A percentile compares a stretch with the other conserved stretches of the same genome.
Conservation (phyloP, 2,888 invertebrate genomes). For the Drosophila ezoana region DNA sequence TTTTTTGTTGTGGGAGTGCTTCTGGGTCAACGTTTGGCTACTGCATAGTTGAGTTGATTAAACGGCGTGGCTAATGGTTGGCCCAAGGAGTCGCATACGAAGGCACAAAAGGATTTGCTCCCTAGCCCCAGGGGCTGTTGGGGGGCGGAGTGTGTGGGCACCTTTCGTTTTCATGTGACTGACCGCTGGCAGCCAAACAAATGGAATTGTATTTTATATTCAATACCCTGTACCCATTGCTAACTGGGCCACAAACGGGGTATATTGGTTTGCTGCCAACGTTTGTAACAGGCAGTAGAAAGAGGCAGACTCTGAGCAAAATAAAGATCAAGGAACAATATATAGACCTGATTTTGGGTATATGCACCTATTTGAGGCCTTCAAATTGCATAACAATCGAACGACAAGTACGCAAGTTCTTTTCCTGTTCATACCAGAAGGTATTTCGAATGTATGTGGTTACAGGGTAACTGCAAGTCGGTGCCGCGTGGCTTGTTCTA, state of each 20-base stretch:
- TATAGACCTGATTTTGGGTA: no score
- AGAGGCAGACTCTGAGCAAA: no score
- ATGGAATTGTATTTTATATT: slow-evolving; percentile 30
- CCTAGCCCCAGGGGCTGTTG: slow-evolving; percentile 1
- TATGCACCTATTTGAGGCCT: no score
- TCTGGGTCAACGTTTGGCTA: slow-evolving; percentile 48
- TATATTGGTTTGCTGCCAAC: neutral
- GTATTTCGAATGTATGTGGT: no score
- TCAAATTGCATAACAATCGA: no score
- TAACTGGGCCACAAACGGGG: neutral
- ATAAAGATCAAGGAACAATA: no score
- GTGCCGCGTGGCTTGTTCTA: neutral
- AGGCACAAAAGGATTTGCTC: slow-evolving; percentile 2
- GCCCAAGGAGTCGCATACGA: slow-evolving; percentile 18
- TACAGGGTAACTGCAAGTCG: slow-evolving; percentile 1
- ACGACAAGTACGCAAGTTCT: no score
- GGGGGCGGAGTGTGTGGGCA: neutral
- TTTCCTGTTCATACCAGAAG: no score
- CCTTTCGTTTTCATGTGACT: slow-evolving; percentile 33
- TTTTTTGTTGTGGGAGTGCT: slow-evolving; percentile 3
- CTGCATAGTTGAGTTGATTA: slow-evolving; percentile 68
- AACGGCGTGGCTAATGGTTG: slow-evolving; percentile 75
- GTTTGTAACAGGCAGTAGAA: neutral
- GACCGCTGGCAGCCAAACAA: slow-evolving; percentile 40
- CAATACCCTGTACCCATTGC: neutral